These are phyloP conservation scores for Syngnathus scovelli DNA, from an alignment of 2,113 vertebrate species.

Conservation along the genomic window DNA sequence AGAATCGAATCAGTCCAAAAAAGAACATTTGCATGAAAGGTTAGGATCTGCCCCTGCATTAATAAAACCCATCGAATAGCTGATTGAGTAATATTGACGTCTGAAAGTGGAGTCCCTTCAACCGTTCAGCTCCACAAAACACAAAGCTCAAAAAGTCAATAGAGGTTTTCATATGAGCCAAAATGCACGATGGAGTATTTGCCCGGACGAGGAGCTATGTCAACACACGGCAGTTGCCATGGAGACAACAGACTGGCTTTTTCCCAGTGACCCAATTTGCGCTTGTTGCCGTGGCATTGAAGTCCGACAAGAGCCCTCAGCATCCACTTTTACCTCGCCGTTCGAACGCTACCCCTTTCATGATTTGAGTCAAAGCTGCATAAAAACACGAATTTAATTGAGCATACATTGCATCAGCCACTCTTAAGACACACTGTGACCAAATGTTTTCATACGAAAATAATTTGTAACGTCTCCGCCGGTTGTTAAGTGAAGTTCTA, in stretches of 20 bases:
- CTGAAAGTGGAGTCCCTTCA: conserved; percentile 2
- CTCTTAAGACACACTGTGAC: background rate
- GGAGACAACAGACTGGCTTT: conserved; percentile 44
- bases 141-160: conserved; percentile 2
- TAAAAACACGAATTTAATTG: too few species aligned
- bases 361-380: too few species aligned
- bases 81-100: background rate
- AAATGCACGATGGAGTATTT: conserved; percentile 32
- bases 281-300: conserved; percentile 29
- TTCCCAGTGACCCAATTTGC: conserved; percentile 59
- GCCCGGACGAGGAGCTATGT: conserved; percentile 53
- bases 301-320: conserved; percentile 43
- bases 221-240: conserved; percentile 57
- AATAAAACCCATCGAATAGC: background rate
- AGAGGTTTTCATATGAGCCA: conserved; percentile 6
- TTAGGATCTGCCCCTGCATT: background rate
- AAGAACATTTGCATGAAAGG: too few species aligned
- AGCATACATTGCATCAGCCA: background rate
- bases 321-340: conserved; percentile 34
- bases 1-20: too few species aligned
- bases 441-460: background rate
- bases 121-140: conserved; percentile 8
- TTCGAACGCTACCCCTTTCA: conserved; percentile 22
- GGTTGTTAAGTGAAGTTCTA: background rate
- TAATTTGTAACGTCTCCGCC: background rate